Evolutionary conservation across 1,140 invertebrate genomes (phyloP).

Genomic region (Drosophila tani): DNA sequence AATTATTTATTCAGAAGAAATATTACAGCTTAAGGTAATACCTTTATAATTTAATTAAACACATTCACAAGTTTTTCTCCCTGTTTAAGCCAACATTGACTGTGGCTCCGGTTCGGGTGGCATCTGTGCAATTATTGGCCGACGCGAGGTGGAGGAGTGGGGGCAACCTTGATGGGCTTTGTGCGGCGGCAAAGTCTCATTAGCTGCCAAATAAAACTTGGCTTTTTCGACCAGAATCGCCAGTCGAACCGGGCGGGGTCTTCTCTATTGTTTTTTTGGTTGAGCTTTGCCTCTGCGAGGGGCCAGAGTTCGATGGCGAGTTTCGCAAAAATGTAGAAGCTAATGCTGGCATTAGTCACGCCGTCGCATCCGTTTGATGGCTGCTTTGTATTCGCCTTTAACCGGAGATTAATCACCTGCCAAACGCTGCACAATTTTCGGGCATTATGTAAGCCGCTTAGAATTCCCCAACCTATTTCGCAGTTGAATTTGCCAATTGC

Average conservation of each 20-base stretch:
- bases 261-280: slow-evolving; percentile 44
- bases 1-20: too few relatives aligned
- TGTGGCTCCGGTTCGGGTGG: slow-evolving; percentile 25
- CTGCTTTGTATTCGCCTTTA: slow-evolving; percentile 21
- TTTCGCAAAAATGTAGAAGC: slow-evolving; percentile 66
- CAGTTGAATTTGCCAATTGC: slow-evolving; percentile 41
- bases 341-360: slow-evolving; percentile 78
- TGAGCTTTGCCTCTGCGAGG: slow-evolving; percentile 4
- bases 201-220: slow-evolving; percentile 61
- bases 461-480: slow-evolving; percentile 41
- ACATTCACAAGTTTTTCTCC: background rate
- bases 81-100: slow-evolving; percentile 13
- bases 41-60: too few relatives aligned
- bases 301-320: slow-evolving; percentile 63
- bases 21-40: background rate
- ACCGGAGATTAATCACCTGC: slow-evolving; percentile 58
- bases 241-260: slow-evolving; percentile 38
- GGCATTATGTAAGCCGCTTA: slow-evolving; percentile 56
- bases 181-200: slow-evolving; percentile 52
- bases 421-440: slow-evolving; percentile 53
- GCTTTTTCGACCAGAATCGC: slow-evolving; percentile 40
- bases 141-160: slow-evolving; percentile 15
- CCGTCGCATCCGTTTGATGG: slow-evolving; percentile 41
- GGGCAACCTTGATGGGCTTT: slow-evolving; percentile 36
- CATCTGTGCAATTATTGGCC: slow-evolving; percentile 48